Conservation (phyloP, 2,113 vertebrate genomes). For the Campylomormyrus tamandua region DNA sequence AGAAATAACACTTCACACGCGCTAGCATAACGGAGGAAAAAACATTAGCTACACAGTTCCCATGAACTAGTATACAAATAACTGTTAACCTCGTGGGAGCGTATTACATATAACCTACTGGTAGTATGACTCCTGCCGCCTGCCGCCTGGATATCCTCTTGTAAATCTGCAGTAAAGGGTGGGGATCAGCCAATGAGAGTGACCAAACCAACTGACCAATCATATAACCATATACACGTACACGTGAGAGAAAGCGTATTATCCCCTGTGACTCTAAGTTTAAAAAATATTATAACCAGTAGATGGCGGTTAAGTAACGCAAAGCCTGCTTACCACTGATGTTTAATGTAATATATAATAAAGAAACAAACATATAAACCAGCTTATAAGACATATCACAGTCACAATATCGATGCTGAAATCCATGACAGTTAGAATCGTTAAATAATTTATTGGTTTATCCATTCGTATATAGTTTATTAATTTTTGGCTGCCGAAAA, state of each 20-base stretch:
- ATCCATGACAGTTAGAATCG: not conserved
- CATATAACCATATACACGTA: not conserved
- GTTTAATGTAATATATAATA: not conserved
- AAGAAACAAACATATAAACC: not conserved
- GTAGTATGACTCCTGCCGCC: not conserved
- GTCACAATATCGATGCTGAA: not conserved
- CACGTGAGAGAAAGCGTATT: not conserved
- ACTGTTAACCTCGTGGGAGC: not conserved
- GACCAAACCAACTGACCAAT: not conserved
- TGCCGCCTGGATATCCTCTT: no score
- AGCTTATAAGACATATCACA: not conserved
- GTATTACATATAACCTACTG: not conserved
- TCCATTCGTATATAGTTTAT: not conserved
- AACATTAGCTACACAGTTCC: not conserved
- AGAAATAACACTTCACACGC: not conserved
- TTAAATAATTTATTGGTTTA: not conserved
- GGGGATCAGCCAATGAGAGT: not conserved
- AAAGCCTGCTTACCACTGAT: not conserved
- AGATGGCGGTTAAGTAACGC: not conserved
- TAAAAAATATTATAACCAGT: not conserved
- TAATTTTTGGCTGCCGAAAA: not conserved
- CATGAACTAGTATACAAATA: not conserved
- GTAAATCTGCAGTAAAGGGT: not conserved
- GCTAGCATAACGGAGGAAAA: not conserved
- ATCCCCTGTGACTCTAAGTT: not conserved